A percentile compares a stretch with the other conserved stretches of the same genome.
Conservation (phyloP, 2,797 vertebrate species). For the Myioborus miniatus region DNA sequence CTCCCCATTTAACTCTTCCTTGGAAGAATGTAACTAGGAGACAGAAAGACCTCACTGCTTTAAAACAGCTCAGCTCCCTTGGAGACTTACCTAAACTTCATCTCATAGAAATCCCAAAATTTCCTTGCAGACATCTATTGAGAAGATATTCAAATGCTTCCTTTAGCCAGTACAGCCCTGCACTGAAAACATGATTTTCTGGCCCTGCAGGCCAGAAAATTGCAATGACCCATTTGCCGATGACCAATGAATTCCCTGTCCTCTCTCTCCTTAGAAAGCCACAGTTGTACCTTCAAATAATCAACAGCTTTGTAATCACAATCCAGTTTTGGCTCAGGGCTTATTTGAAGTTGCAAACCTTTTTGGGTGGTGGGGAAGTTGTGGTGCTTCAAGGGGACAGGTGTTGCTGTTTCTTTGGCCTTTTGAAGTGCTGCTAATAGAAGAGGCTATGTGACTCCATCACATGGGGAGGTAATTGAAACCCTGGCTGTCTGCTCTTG, state of each 20-base stretch:
- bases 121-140: no score
- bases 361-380: background rate
- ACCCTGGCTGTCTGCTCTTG: background rate
- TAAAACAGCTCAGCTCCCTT: no score
- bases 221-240: background rate
- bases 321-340: background rate
- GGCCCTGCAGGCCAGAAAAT: background rate
- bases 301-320: conserved; percentile 19
- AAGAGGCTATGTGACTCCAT: background rate
- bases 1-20: no score
- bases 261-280: background rate
- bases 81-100: no score
- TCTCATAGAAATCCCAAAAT: no score
- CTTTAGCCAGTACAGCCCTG: no score
- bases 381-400: background rate
- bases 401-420: conserved; percentile 3
- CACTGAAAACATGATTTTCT: no score
- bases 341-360: background rate
- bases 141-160: no score
- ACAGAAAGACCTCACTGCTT: no score
- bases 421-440: conserved; percentile 9
- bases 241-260: background rate
- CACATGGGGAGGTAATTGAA: conserved; percentile 22
- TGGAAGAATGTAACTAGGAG: no score
- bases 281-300: background rate